phyloP scores from a whole-genome alignment of 2,797 vertebrate species.

The Megalops cyprinoides region DNA sequence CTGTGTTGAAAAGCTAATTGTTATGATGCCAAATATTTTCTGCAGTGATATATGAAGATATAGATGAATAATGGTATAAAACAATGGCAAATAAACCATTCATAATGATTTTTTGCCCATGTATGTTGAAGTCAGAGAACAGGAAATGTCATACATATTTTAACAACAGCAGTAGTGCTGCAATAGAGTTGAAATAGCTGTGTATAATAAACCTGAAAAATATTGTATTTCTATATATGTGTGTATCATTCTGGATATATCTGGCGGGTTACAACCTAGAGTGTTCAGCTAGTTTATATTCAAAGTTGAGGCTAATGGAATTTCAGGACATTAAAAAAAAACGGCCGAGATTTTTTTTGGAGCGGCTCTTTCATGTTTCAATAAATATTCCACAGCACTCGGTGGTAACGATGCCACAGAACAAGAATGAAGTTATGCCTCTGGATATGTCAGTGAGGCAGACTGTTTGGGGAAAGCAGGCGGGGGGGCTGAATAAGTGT shows the following conservation, averaged over 20 bases:
- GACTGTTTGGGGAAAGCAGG: background rate
- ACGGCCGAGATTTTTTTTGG: background rate
- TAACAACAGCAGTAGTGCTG: background rate
- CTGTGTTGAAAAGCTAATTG: background rate
- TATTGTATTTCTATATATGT: too few relatives aligned
- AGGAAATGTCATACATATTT: conserved; percentile 15
- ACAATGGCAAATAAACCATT: background rate
- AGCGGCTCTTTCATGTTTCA: background rate
- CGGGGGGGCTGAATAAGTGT: conserved; percentile 11
- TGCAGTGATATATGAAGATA: too few relatives aligned
- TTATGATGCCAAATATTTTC: background rate
- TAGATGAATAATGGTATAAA: too few relatives aligned
- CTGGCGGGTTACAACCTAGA: background rate
- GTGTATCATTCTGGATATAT: background rate
- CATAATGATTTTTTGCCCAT: background rate
- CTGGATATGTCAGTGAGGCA: conserved; percentile 1
- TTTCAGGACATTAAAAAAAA: too few relatives aligned
- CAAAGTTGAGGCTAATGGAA: too few relatives aligned
- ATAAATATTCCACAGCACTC: conserved; percentile 12
- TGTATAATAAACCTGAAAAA: background rate
- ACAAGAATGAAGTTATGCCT: background rate
- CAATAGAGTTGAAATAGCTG: background rate
- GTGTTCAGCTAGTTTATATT: too few relatives aligned
- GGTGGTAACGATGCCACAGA: background rate
- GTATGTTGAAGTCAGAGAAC: background rate